Conservation (phyloP, 2,113 vertebrate species). For the Oceanites oceanicus region DNA sequence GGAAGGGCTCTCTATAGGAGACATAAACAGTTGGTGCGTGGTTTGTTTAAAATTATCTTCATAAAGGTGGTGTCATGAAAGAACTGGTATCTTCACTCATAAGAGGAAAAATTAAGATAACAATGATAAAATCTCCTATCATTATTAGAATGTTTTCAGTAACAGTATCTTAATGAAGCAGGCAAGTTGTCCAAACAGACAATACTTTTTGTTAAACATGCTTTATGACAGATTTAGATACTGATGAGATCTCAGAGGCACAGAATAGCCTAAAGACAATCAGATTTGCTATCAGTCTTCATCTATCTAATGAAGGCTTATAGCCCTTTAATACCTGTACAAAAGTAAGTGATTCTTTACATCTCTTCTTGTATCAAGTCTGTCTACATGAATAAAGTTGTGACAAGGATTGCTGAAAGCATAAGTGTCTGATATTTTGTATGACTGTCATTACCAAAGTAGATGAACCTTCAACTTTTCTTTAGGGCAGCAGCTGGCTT, state of each 20-base stretch:
- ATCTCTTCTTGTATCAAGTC: slow-evolving; percentile 17
- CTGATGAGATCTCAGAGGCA: slow-evolving; percentile 40
- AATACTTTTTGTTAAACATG: slow-evolving; percentile 15
- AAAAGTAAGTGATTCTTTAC: slow-evolving; percentile 49
- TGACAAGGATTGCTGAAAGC: slow-evolving; percentile 39
- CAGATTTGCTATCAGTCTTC: neutral
- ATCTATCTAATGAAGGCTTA: slow-evolving; percentile 33
- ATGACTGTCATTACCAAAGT: slow-evolving; percentile 28
- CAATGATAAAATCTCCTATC: slow-evolving; percentile 3
- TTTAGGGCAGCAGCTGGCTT: slow-evolving; percentile 41
- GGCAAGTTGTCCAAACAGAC: slow-evolving; percentile 33
- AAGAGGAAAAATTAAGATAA: slow-evolving; percentile 26
- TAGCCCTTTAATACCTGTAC: slow-evolving; percentile 24
- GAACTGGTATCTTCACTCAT: neutral
- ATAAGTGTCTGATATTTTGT: slow-evolving; percentile 16
- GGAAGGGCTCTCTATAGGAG: neutral
- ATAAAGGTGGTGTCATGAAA: neutral
- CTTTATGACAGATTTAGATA: slow-evolving; percentile 56
- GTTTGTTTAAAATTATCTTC: slow-evolving; percentile 31
- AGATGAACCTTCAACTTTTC: slow-evolving; percentile 19
- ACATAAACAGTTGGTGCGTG: neutral
- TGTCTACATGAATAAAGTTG: slow-evolving; percentile 27
- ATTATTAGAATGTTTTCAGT: neutral
- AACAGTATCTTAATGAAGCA: slow-evolving; percentile 38
- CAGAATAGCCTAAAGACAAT: slow-evolving; percentile 45